Conservation (phyloP, 2,797 vertebrate species). For the Lutjanus campechanus region DNA sequence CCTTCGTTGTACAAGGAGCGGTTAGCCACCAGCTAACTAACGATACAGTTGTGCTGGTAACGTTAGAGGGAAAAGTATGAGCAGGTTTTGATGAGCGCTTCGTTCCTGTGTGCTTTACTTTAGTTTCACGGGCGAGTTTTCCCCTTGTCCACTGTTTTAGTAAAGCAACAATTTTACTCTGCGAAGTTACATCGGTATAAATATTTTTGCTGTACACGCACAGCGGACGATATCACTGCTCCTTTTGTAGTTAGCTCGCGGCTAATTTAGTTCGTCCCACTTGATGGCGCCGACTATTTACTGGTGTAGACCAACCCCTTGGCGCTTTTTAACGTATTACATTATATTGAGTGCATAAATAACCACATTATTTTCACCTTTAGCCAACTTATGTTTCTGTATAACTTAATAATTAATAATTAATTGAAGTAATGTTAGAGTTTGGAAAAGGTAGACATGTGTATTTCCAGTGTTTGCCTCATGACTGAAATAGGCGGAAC, state of each 20-base stretch:
- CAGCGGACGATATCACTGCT: neutral
- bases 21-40: conserved; percentile 77
- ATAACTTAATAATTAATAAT: accelerated
- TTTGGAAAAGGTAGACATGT: conserved; percentile 30
- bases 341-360: accelerated
- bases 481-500: conserved; percentile 65
- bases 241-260: conserved; percentile 69
- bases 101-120: neutral
- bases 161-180: accelerated
- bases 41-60: conserved; percentile 50
- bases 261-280: conserved; percentile 72
- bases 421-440: neutral
- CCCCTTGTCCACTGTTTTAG: accelerated
- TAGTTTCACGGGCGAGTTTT: accelerated
- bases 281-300: conserved; percentile 80
- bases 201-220: neutral
- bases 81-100: conserved; percentile 25
- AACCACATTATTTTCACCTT: accelerated
- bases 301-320: conserved; percentile 56
- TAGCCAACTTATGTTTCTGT: accelerated
- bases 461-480: conserved; percentile 51
- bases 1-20: conserved; percentile 68
- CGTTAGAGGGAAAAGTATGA: conserved; percentile 50
- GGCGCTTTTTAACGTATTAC: conserved; percentile 41
- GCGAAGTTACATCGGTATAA: neutral